Evolutionary conservation across 2,797 vertebrate species (phyloP).

Genomic region (Poeciliopsis turneri): DNA sequence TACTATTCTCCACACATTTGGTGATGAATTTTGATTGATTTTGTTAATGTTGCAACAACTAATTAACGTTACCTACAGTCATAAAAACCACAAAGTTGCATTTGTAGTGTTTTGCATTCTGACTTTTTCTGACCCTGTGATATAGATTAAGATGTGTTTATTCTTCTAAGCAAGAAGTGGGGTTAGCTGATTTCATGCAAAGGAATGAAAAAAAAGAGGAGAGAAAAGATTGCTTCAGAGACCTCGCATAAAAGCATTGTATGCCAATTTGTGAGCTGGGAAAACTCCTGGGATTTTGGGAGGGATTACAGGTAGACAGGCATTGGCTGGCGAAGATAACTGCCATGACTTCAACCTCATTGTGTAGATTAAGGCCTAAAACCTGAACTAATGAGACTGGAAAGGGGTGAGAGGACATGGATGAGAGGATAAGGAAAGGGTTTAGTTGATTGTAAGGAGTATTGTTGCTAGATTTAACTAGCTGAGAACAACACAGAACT

Average conservation of each 20-base stretch:
- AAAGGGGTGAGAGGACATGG: constrained; percentile 58
- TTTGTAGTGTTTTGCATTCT: constrained; percentile 26
- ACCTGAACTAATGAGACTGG: constrained; percentile 88
- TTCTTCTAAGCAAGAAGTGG: constrained; percentile 42
- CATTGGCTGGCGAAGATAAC: constrained; percentile 84
- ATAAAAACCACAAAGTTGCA: neutral
- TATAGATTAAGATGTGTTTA: constrained; percentile 61
- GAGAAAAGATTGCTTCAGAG: constrained; percentile 40
- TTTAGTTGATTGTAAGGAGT: constrained; percentile 55
- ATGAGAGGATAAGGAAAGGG: constrained; percentile 52
- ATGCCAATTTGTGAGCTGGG: constrained; percentile 69
- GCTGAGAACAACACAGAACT: constrained; percentile 25
- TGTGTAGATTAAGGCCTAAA: constrained; percentile 91
- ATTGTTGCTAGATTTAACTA: constrained; percentile 42
- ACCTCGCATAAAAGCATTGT: constrained; percentile 68
- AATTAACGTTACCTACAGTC: neutral
- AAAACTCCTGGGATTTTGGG: constrained; percentile 67
- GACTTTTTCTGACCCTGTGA: constrained; percentile 33
- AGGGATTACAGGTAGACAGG: constrained; percentile 81
- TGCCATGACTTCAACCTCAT: constrained; percentile 88
- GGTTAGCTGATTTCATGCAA: constrained; percentile 53
- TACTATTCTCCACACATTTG: constrained; percentile 24
- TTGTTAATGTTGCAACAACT: neutral
- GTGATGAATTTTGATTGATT: constrained; percentile 2
- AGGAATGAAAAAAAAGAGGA: constrained; percentile 37